phyloP scores from a whole-genome alignment of 2,113 vertebrate genomes.

The Grus americana region DNA sequence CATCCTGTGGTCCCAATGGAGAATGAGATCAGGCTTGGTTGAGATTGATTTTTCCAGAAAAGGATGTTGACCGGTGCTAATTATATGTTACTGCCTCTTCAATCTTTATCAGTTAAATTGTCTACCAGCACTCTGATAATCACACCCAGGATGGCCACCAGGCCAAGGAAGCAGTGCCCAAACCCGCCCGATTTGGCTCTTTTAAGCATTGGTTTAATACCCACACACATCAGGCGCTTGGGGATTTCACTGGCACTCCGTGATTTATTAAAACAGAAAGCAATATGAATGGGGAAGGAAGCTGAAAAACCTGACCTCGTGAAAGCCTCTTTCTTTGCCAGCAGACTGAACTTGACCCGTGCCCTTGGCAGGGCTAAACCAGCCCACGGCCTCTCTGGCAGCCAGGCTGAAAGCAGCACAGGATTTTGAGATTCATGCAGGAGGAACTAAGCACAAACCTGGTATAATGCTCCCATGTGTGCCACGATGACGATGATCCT shows the following conservation, averaged over 20 bases:
- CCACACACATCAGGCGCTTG: neutral
- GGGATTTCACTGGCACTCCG: neutral
- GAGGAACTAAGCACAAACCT: neutral
- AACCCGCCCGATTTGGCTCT: neutral
- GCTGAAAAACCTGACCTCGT: rapidly evolving
- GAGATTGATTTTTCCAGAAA: constrained; percentile 38
- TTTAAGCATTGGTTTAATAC: neutral
- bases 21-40: neutral
- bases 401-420: neutral
- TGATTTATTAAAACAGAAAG: neutral
- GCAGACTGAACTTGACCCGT: neutral
- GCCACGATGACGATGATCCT: neutral
- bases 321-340: neutral
- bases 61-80: neutral
- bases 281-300: neutral
- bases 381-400: neutral
- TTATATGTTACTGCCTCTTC: neutral
- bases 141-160: neutral
- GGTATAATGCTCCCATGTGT: neutral
- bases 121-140: neutral
- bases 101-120: neutral
- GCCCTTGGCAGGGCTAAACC: neutral
- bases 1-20: neutral
- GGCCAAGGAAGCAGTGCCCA: neutral
- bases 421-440: neutral